Percentiles rank a stretch among this genome's conserved stretches.
phyloP scores from a whole-genome alignment of 2,113 vertebrate genomes.

The Elaphurus davidianus region DNA sequence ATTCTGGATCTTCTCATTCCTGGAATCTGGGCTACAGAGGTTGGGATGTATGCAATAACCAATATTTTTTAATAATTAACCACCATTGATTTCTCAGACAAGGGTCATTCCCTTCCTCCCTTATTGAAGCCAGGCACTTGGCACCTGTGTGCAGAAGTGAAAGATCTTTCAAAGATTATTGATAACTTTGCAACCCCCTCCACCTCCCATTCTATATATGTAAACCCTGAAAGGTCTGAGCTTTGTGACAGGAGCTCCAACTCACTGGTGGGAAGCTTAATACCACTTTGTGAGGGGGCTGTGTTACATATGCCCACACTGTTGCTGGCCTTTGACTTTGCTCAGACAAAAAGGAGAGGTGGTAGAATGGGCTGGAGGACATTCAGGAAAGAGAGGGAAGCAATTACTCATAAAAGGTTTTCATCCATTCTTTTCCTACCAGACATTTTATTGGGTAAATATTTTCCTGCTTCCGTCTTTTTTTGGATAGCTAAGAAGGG shows the following conservation, averaged over 20 bases:
- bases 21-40: background rate
- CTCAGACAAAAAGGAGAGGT: conserved; percentile 41
- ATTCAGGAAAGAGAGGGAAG: background rate
- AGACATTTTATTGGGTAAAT: background rate
- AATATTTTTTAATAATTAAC: conserved; percentile 55
- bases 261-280: background rate
- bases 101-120: background rate
- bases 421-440: background rate
- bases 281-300: background rate
- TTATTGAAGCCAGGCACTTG: conserved; percentile 11
- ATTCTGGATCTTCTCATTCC: background rate
- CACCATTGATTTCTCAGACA: conserved; percentile 45
- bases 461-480: background rate
- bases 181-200: background rate
- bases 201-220: background rate
- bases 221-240: background rate
- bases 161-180: conserved; percentile 8
- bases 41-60: background rate
- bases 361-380: background rate
- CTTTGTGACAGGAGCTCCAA: background rate
- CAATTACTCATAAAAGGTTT: background rate
- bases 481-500: conserved; percentile 47
- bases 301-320: rapidly evolving
- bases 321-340: background rate
- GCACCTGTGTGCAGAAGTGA: background rate